Conservation (phyloP, 2,888 invertebrate species). For the Metalampra italica region DNA sequence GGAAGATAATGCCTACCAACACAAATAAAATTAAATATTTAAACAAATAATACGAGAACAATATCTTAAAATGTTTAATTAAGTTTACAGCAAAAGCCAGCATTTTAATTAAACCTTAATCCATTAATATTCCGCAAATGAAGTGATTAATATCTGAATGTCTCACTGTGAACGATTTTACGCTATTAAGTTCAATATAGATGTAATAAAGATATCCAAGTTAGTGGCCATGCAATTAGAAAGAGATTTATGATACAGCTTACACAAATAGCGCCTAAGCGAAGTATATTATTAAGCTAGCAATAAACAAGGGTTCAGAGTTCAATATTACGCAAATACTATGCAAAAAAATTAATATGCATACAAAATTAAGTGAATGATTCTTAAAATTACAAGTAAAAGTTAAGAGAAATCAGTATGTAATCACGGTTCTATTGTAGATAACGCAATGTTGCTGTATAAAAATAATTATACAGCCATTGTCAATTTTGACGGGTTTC, state of each 20-base stretch:
- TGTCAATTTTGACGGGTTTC: not conserved
- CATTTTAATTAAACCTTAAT: constrained; percentile 11
- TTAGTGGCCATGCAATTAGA: constrained; percentile 51
- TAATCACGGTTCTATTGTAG: constrained; percentile 9
- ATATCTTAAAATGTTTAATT: not conserved
- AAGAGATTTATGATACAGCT: constrained; percentile 48
- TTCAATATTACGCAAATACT: constrained; percentile 3
- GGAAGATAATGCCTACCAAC: too few species aligned
- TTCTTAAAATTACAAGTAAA: constrained; percentile 6
- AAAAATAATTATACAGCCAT: constrained; percentile 4
- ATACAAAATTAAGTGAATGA: not conserved
- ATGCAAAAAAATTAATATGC: not conserved
- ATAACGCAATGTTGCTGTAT: not conserved
- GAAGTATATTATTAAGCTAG: constrained; percentile 22
- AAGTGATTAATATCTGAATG: constrained; percentile 29
- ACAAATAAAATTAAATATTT: too few species aligned
- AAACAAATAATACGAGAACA: not conserved
- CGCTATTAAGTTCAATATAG: constrained; percentile 48
- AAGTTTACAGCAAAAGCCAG: not conserved
- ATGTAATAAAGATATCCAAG: constrained; percentile 61
- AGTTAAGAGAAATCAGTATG: constrained; percentile 9
- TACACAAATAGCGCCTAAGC: constrained; percentile 38
- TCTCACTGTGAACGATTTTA: constrained; percentile 25
- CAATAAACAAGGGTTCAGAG: constrained; percentile 1
- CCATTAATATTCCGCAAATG: constrained; percentile 21